These are phyloP conservation scores for Pseudorhiza aurosa DNA, from an alignment of 30 jellyfish, hydroid and myxozoan species.

Conservation along the genomic window DNA sequence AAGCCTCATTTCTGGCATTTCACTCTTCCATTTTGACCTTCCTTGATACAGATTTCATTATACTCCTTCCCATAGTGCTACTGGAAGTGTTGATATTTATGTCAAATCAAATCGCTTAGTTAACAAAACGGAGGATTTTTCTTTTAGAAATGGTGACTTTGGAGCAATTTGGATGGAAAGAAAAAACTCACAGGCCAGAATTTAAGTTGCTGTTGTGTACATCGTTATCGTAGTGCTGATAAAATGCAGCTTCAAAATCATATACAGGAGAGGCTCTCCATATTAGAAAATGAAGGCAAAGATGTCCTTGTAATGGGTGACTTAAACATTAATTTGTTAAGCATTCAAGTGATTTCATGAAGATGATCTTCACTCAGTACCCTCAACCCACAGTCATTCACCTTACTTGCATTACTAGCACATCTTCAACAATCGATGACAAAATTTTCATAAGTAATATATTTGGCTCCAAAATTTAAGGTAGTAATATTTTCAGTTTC, in stretches of 20 bases:
- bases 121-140: constrained; percentile 32
- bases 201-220: constrained; percentile 26
- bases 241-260: constrained; percentile 14
- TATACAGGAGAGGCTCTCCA: constrained; percentile 24
- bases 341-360: constrained; percentile 41
- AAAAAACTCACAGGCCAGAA: constrained; percentile 16
- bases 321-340: not conserved
- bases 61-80: constrained; percentile 18
- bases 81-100: constrained; percentile 57
- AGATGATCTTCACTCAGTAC: constrained; percentile 58
- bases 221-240: constrained; percentile 54
- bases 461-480: not conserved
- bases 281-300: not conserved
- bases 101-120: constrained; percentile 39
- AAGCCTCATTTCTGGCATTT: too few species aligned
- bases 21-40: not conserved
- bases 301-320: constrained; percentile 6
- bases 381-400: constrained; percentile 42
- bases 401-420: constrained; percentile 33
- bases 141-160: constrained; percentile 24
- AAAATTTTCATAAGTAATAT: constrained; percentile 4
- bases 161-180: constrained; percentile 45
- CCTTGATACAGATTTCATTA: constrained; percentile 11
- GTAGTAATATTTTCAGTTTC: constrained; percentile 5
- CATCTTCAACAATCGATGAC: constrained; percentile 51